These are phyloP conservation scores for Ruditapes philippinarum DNA, from an alignment of 1,140 invertebrate species.

Conservation along the genomic window DNA sequence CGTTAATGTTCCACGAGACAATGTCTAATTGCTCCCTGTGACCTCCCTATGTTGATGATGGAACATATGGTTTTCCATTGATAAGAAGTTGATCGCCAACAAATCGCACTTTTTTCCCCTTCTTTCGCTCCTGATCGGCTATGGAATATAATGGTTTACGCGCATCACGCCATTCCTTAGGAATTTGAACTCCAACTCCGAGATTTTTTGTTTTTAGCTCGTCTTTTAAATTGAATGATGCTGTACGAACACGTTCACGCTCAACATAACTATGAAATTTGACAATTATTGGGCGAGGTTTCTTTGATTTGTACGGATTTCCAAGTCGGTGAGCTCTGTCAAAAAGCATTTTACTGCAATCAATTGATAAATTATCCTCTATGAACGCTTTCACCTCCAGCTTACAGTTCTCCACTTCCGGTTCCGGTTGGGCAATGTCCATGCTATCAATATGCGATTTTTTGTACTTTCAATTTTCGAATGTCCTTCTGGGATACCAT, in stretches of 20 bases:
- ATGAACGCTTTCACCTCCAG: background rate
- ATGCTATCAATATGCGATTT: too few species aligned
- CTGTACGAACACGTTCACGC: background rate
- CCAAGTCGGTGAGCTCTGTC: background rate
- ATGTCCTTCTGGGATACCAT: background rate
- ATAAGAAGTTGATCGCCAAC: background rate
- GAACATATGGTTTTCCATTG: background rate
- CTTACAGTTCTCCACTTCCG: background rate
- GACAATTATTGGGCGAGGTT: background rate
- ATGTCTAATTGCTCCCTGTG: background rate
- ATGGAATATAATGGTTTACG: background rate
- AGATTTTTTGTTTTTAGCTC: background rate
- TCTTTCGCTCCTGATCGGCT: background rate
- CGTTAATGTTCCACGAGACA: constrained; percentile 18
- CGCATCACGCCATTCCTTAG: background rate
- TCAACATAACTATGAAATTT: constrained; percentile 10
- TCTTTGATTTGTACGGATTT: background rate
- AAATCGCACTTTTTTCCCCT: background rate
- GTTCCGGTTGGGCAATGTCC: too few species aligned
- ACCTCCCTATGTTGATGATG: background rate
- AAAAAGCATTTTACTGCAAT: background rate
- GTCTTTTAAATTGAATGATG: background rate
- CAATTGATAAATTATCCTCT: background rate
- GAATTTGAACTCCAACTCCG: background rate
- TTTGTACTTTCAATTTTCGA: too few species aligned